Evolutionary conservation across 2,888 invertebrate species (phyloP).

Genomic region (Thymelicus sylvestris): DNA sequence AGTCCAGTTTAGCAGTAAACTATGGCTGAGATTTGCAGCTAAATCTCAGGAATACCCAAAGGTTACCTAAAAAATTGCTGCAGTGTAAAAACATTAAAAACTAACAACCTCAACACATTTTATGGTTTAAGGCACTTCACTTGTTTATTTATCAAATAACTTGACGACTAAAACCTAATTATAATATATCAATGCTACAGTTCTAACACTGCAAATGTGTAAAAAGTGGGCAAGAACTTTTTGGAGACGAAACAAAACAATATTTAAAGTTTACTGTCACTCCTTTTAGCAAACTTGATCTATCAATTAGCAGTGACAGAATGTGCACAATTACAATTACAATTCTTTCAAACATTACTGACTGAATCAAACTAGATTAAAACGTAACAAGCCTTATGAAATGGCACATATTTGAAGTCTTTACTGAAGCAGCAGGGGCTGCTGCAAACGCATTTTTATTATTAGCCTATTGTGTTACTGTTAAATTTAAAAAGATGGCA

Average conservation of each 20-base stretch:
- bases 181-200: not conserved
- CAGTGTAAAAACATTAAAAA: not conserved
- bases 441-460: not conserved
- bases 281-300: no score
- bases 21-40: slow-evolving; percentile 10
- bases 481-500: slow-evolving; percentile 51
- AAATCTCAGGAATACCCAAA: not conserved
- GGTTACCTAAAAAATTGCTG: not conserved
- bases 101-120: slow-evolving; percentile 25
- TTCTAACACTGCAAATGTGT: not conserved
- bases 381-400: not conserved
- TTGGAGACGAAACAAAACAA: not conserved
- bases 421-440: not conserved
- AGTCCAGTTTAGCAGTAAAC: not conserved
- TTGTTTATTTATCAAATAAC: not conserved
- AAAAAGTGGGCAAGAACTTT: not conserved
- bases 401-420: slow-evolving; percentile 1
- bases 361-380: not conserved
- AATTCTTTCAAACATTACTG: not conserved
- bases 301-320: not conserved
- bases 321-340: not conserved
- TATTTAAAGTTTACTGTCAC: not conserved
- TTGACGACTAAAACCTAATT: not conserved
- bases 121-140: slow-evolving; percentile 1
- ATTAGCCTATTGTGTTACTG: slow-evolving; percentile 36